A percentile compares a stretch with the other conserved stretches of the same genome.
These are phyloP conservation scores for Papilio protenor DNA, from an alignment of 2,888 invertebrate genomes.

Conservation along the genomic window DNA sequence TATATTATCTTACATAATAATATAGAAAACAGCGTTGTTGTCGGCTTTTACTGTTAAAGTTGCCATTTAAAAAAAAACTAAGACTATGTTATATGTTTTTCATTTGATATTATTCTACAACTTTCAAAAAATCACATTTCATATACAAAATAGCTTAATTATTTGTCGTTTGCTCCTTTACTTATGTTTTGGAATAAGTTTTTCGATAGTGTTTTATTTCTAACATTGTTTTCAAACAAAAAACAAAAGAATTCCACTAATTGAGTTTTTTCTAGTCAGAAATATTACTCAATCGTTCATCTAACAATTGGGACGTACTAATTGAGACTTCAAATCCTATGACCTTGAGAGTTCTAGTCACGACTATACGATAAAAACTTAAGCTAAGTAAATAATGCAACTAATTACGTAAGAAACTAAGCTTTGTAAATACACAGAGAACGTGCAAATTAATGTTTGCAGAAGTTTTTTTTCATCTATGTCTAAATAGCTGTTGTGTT, in stretches of 20 bases:
- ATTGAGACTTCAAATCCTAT: neutral
- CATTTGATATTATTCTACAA: too few relatives aligned
- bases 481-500: neutral
- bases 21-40: too few relatives aligned
- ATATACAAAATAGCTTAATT: too few relatives aligned
- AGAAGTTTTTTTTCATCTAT: neutral
- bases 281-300: neutral
- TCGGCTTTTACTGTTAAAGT: too few relatives aligned
- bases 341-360: neutral
- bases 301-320: neutral
- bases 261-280: neutral
- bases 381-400: neutral
- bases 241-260: neutral
- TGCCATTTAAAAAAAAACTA: too few relatives aligned
- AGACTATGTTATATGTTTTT: too few relatives aligned
- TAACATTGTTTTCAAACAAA: neutral
- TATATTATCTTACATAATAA: neutral
- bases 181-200: too few relatives aligned
- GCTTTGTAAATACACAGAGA: neutral
- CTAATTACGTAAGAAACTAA: conserved; percentile 4
- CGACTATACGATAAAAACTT: conserved; percentile 16
- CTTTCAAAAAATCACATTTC: too few relatives aligned
- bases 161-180: too few relatives aligned
- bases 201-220: neutral
- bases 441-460: neutral